Conservation (phyloP, 2,888 invertebrate species). For the Vannuccia rotundouncinata region DNA sequence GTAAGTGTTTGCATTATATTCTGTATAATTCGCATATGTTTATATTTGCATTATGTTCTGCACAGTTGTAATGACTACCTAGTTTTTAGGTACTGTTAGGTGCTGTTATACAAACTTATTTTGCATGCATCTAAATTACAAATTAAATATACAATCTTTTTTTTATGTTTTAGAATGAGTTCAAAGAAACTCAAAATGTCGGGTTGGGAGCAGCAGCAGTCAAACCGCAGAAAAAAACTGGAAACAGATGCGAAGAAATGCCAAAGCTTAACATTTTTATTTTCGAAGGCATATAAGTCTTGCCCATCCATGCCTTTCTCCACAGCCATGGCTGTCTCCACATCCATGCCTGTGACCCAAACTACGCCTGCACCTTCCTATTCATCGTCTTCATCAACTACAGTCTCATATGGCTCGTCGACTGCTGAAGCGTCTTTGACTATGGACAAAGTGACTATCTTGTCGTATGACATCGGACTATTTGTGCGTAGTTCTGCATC, state of each 20-base stretch:
- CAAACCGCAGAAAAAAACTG: neutral
- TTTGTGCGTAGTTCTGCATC: neutral
- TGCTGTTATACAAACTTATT: too few species aligned
- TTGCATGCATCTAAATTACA: too few species aligned
- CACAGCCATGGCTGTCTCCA: neutral
- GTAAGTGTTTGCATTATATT: too few species aligned
- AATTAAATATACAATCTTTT: neutral
- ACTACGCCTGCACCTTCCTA: neutral
- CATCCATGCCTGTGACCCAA: neutral
- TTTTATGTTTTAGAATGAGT: neutral
- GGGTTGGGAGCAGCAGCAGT: neutral
- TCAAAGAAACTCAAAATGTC: neutral
- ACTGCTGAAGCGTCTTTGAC: too few species aligned
- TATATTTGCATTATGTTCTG: too few species aligned
- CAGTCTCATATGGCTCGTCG: too few species aligned
- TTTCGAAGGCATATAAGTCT: neutral
- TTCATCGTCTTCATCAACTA: neutral
- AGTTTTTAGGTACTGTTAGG: too few species aligned
- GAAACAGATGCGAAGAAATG: neutral
- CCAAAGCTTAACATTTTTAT: neutral
- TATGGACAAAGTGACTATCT: too few species aligned
- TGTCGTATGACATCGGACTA: too few species aligned
- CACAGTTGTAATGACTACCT: too few species aligned
- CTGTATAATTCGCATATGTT: too few species aligned
- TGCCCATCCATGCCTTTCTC: neutral